These are phyloP conservation scores for Chlorodrepanis virens DNA, from an alignment of 2,113 vertebrate genomes.

Conservation along the genomic window DNA sequence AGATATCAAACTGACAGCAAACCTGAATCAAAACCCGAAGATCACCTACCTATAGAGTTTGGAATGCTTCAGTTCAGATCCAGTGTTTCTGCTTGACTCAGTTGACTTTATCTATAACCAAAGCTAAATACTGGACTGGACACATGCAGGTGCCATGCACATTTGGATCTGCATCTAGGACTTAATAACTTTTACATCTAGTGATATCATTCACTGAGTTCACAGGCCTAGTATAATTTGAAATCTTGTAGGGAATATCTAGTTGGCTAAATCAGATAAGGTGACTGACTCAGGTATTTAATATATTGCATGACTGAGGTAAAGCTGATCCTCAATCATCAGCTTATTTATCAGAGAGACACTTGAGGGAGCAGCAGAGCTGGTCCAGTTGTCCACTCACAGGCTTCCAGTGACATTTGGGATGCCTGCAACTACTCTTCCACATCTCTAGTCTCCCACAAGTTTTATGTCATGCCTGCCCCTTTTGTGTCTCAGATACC, in stretches of 20 bases:
- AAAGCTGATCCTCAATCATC: background rate
- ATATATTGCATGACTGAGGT: background rate
- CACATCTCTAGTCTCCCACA: background rate
- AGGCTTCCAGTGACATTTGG: background rate
- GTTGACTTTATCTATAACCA: background rate
- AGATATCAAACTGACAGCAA: background rate
- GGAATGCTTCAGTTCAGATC: background rate
- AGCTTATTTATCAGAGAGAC: background rate
- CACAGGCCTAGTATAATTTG: background rate
- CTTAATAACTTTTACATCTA: background rate
- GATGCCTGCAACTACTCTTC: background rate
- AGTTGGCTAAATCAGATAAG: background rate
- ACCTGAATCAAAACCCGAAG: background rate
- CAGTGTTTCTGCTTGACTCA: background rate
- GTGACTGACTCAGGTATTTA: background rate
- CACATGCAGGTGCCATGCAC: background rate
- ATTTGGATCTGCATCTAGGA: background rate
- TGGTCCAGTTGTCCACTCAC: background rate
- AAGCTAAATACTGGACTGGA: background rate
- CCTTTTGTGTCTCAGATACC: background rate
- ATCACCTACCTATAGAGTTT: background rate
- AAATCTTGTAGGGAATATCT: background rate
- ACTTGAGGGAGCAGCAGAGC: accelerated
- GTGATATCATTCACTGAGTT: background rate
- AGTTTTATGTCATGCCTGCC: background rate